Conservation (phyloP, 2,797 vertebrate species). For the Fringilla coelebs region DNA sequence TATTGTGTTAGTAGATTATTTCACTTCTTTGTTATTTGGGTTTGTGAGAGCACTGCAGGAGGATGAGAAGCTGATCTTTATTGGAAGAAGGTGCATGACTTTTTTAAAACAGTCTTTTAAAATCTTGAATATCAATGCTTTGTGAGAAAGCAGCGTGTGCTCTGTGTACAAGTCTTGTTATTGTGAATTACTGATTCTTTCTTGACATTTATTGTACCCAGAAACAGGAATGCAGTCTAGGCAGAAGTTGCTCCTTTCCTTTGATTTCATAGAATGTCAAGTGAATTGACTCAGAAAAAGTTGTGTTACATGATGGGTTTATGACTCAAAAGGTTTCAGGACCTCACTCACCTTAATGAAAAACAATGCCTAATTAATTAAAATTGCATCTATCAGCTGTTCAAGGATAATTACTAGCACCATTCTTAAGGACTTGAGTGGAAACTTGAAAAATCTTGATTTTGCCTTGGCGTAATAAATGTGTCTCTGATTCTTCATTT, state of each 20-base stretch:
- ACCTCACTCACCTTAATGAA: constrained; percentile 6
- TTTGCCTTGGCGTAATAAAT: neutral
- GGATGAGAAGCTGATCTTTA: neutral
- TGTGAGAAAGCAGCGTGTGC: neutral
- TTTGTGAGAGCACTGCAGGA: neutral
- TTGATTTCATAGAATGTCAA: neutral
- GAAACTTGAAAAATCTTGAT: neutral
- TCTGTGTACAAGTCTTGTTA: neutral
- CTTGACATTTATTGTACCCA: neutral
- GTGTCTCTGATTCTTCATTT: neutral
- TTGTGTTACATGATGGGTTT: constrained; percentile 20
- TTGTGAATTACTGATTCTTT: neutral
- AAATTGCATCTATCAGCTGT: neutral
- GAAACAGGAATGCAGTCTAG: neutral
- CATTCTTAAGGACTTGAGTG: neutral
- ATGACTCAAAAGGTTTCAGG: neutral
- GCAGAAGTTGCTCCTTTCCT: neutral
- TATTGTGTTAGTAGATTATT: neutral
- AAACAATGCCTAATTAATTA: constrained; percentile 8
- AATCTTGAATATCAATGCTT: neutral
- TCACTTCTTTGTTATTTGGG: neutral
- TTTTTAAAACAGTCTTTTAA: neutral
- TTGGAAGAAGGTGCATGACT: neutral
- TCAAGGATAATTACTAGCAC: neutral
- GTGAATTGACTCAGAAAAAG: neutral